These are phyloP conservation scores for Phthorimaea operculella DNA, from an alignment of 1,140 invertebrate species.

Conservation along the genomic window DNA sequence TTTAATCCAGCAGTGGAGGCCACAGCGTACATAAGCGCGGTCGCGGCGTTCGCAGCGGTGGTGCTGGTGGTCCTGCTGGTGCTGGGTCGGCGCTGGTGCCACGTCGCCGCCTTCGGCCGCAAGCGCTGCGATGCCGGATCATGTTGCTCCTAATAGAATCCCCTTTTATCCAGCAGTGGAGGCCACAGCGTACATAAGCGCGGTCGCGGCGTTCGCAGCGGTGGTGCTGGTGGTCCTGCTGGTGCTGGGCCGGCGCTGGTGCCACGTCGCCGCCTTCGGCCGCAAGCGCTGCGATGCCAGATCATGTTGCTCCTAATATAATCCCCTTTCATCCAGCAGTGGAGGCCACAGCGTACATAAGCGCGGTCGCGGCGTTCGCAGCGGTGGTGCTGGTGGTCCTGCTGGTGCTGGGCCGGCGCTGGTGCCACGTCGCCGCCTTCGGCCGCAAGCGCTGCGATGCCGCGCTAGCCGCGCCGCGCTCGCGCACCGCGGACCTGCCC, in stretches of 20 bases:
- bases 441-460: conserved; percentile 53
- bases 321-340: conserved; percentile 25
- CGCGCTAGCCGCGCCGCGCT: conserved; percentile 47
- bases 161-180: conserved; percentile 38
- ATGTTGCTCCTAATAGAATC: too few species aligned
- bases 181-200: conserved; percentile 62
- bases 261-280: conserved; percentile 41
- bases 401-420: conserved; percentile 54
- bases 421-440: conserved; percentile 49
- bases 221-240: conserved; percentile 56
- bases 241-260: conserved; percentile 56
- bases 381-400: conserved; percentile 53
- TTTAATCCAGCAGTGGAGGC: too few species aligned
- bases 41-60: too few species aligned
- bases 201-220: conserved; percentile 55
- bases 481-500: conserved; percentile 29
- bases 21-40: too few species aligned
- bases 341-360: conserved; percentile 63
- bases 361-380: conserved; percentile 58
- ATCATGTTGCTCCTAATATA: too few species aligned
- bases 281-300: conserved; percentile 55
- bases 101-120: too few species aligned
- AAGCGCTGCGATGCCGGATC: too few species aligned
- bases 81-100: too few species aligned
- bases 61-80: too few species aligned